A percentile compares a stretch with the other conserved stretches of the same genome.
These are phyloP conservation scores for Notarius quadriscutis DNA, from an alignment of 2,113 vertebrate species.

Conservation along the genomic window DNA sequence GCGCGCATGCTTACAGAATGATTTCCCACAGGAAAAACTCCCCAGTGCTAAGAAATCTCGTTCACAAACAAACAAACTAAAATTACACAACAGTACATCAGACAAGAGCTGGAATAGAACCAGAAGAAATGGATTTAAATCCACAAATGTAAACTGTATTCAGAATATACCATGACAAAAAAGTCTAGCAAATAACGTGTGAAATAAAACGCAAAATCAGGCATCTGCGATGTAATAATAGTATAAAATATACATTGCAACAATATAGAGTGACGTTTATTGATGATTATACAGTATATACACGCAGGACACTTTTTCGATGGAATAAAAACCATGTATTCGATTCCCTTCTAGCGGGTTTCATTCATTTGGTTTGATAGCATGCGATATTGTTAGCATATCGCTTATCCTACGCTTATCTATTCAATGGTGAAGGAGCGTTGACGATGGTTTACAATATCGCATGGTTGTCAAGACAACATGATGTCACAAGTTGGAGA, in stretches of 20 bases:
- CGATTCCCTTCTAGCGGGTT: no score
- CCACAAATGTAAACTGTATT: neutral
- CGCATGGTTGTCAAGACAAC: no score
- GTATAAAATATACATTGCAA: no score
- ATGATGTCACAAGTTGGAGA: no score
- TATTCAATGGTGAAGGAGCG: no score
- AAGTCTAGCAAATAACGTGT: neutral
- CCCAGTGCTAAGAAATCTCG: neutral
- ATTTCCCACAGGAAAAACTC: conserved; percentile 31
- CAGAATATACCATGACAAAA: neutral
- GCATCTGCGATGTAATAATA: neutral
- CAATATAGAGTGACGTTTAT: neutral
- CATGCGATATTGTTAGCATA: no score
- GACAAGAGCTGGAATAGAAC: neutral
- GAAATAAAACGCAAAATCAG: neutral
- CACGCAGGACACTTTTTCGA: no score
- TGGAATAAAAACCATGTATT: no score
- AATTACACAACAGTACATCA: neutral
- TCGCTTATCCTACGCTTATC: no score
- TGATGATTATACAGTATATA: neutral
- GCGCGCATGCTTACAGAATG: neutral
- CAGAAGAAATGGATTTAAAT: neutral
- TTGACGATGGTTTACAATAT: no score
- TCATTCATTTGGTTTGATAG: no score
- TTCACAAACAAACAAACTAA: neutral